Base-by-base conservation (phyloP, 2,113 vertebrate genomes). In the Rhabdomys dilectus region DNA sequence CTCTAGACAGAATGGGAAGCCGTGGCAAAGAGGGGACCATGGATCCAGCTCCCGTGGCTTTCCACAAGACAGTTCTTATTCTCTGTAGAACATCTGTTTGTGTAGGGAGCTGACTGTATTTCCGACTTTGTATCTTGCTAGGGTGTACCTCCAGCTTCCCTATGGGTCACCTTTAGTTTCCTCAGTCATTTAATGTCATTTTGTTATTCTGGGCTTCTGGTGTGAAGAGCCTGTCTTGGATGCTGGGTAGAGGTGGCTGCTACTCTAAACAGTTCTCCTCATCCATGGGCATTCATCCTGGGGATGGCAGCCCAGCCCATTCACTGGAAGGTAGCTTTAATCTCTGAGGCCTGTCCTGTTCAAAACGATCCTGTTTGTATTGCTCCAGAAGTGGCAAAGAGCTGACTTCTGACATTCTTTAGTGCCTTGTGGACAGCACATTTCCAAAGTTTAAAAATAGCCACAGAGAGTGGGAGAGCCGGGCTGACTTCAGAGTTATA, bases 391-490 rank as follows among this genome's bases (percentile, higher is more conserved):
- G 31, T 58, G 56, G 31, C 0, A 16, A 88, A 91, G 77, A 72
- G 73, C 82, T 72, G 77, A 17, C 53, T 66, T 97, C 84, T 82
- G 84, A 86, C 93, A 66, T 72, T 66, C 56, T 70, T 64, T 39
- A 24, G 5, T 66, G 66, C 88, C 62, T 89, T 78, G 53, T 78
- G 60, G 88, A 21, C 73, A 77, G 73, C 87, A 87, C 93, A 87
- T 91, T 8, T 48, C 82, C 56, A 11, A 21, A 48, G 48, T 93
- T 90, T 90, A 91, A 91, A 95, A 94, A 89, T 66, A 96, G 24
- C 70, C 45, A 7, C 34, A 4, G 7, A 26, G 45, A 24, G 13
- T 11, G 39, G 17, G 31, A 13, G 81, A 58, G n/a, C n/a, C 1
- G 15, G 70, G 22, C 51, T n/a, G 73, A 80, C 51, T 56, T 70